Percentiles rank a stretch among this genome's conserved stretches.
These are phyloP conservation scores for Phataginus tetradactyla DNA, from an alignment of 2,797 vertebrate species.

Conservation along the genomic window DNA sequence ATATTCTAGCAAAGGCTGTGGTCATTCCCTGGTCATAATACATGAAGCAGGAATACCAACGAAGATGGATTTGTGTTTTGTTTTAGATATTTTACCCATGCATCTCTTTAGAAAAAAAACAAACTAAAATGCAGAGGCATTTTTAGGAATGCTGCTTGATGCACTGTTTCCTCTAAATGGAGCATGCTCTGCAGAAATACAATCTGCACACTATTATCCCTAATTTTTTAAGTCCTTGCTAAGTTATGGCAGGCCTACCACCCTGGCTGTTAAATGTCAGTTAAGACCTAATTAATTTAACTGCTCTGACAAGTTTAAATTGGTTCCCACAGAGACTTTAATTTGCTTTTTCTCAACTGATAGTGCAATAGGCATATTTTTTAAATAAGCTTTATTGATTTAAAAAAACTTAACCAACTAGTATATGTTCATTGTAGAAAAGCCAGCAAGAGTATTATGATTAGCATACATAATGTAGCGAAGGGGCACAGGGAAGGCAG, in stretches of 20 bases:
- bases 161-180: conserved; percentile 62
- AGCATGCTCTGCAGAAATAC: conserved; percentile 70
- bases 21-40: conserved; percentile 77
- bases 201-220: conserved; percentile 70
- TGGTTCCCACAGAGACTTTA: conserved; percentile 71
- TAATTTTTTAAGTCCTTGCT: conserved; percentile 67
- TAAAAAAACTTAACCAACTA: background rate
- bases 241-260: conserved; percentile 54
- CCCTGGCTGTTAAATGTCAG: conserved; percentile 78
- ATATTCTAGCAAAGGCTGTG: conserved; percentile 70
- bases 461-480: no score
- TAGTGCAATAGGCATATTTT: background rate
- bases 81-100: conserved; percentile 71
- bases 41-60: conserved; percentile 64
- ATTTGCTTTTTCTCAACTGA: conserved; percentile 70
- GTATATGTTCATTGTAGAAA: background rate
- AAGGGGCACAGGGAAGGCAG: no score
- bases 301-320: conserved; percentile 77
- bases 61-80: conserved; percentile 78
- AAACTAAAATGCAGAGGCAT: conserved; percentile 66
- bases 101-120: conserved; percentile 74
- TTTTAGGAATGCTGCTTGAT: conserved; percentile 33
- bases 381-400: conserved; percentile 5
- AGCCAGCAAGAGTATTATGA: background rate
- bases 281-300: conserved; percentile 80